Conservation (phyloP, 2,797 vertebrate species). For the Oophaga sylvatica region DNA sequence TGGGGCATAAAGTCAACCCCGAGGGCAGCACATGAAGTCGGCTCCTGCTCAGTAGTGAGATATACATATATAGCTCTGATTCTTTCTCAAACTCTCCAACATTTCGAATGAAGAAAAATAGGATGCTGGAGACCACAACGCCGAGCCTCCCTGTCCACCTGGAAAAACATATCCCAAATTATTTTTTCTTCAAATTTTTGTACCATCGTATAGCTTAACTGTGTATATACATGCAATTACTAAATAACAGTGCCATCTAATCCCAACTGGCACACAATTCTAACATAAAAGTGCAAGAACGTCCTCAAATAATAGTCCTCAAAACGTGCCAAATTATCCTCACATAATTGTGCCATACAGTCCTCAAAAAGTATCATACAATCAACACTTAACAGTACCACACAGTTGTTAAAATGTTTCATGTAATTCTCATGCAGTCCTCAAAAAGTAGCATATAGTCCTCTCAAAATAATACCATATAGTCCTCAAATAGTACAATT, state of each 20-base stretch:
- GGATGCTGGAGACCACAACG: not conserved
- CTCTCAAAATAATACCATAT: not conserved
- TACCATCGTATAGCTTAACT: not conserved
- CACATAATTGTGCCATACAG: no score
- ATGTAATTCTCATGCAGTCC: not conserved
- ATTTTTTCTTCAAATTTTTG: not conserved
- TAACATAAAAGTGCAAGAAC: no score
- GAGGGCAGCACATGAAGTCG: not conserved
- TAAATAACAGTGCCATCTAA: not conserved
- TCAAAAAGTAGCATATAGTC: not conserved
- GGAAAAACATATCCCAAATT: not conserved
- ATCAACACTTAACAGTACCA: no score
- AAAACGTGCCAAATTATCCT: no score
- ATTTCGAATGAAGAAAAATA: not conserved
- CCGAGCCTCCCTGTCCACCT: not conserved
- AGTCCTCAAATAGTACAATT: not conserved
- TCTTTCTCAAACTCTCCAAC: not conserved
- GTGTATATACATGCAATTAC: not conserved
- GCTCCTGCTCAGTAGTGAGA: not conserved
- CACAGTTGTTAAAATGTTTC: no score
- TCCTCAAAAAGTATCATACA: no score
- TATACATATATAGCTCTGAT: not conserved
- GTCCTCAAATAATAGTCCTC: no score
- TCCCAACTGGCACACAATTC: no score
- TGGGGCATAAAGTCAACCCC: constrained; percentile 11